Conservation (phyloP, 2,797 vertebrate species). For the Hemitrygon akajei region DNA sequence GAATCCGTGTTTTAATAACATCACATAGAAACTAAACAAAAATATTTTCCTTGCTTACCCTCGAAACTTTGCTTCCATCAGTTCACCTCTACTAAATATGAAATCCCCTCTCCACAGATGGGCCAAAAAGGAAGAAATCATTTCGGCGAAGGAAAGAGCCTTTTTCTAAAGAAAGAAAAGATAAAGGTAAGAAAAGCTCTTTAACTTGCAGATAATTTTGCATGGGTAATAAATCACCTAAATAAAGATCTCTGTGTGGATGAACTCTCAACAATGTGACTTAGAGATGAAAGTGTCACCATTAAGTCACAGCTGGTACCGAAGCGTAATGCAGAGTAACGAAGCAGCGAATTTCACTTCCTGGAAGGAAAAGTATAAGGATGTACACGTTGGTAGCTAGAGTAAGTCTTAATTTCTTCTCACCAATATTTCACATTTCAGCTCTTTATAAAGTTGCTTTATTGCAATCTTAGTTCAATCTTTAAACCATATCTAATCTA, state of each 20-base stretch:
- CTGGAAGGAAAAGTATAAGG: no score
- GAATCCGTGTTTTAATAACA: not conserved
- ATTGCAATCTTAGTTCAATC: not conserved
- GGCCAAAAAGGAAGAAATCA: slow-evolving; percentile 65
- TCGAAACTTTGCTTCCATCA: not conserved
- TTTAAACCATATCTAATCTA: not conserved
- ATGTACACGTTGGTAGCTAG: not conserved
- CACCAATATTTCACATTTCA: not conserved
- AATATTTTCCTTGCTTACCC: not conserved
- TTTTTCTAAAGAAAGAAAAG: slow-evolving; percentile 77
- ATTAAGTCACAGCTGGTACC: no score
- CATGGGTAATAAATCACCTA: not conserved
- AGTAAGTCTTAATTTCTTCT: not conserved
- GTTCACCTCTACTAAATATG: not conserved
- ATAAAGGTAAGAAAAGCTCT: slow-evolving; percentile 48
- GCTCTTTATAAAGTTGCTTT: not conserved
- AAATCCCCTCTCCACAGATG: slow-evolving; percentile 49
- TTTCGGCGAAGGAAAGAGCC: slow-evolving; percentile 74
- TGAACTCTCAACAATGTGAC: no score
- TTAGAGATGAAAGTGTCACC: no score
- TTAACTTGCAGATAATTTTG: not conserved
- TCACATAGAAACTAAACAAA: not conserved
- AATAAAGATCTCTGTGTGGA: not conserved
- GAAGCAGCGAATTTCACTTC: no score
- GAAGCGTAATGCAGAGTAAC: no score